Conservation (phyloP, 2,113 vertebrate species). For the Neotragus moschatus region DNA sequence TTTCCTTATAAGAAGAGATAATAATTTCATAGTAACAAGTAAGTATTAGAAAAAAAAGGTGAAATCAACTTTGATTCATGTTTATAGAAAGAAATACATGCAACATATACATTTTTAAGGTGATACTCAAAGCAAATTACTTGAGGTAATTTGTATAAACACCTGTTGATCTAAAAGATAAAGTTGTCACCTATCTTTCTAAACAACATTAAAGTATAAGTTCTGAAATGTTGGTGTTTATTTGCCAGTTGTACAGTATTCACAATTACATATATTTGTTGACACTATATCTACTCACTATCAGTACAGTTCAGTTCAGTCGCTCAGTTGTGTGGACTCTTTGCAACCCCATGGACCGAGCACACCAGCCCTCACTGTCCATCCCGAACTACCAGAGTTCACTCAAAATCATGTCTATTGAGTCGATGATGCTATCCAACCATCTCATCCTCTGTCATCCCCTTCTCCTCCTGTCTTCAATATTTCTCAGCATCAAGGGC, state of each 20-base stretch:
- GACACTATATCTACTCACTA: neutral
- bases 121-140: neutral
- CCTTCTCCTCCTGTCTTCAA: neutral
- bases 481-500: neutral
- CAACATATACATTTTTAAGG: neutral
- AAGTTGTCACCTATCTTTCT: neutral
- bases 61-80: neutral
- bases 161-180: slow-evolving; percentile 12
- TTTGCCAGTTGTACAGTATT: neutral
- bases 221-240: neutral
- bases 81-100: neutral
- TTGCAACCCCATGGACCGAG: rapidly evolving
- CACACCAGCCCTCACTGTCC: rapidly evolving
- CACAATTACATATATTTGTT: neutral
- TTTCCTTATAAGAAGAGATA: neutral
- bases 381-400: neutral
- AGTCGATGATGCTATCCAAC: neutral
- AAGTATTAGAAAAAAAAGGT: neutral
- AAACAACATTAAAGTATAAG: neutral
- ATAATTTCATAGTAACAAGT: neutral
- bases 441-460: neutral
- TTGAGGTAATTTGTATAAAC: slow-evolving; percentile 33
- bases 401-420: neutral
- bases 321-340: rapidly evolving
- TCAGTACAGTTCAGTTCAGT: neutral